Conservation (phyloP, 2,888 invertebrate species). For the Trissolcus japonicus region DNA sequence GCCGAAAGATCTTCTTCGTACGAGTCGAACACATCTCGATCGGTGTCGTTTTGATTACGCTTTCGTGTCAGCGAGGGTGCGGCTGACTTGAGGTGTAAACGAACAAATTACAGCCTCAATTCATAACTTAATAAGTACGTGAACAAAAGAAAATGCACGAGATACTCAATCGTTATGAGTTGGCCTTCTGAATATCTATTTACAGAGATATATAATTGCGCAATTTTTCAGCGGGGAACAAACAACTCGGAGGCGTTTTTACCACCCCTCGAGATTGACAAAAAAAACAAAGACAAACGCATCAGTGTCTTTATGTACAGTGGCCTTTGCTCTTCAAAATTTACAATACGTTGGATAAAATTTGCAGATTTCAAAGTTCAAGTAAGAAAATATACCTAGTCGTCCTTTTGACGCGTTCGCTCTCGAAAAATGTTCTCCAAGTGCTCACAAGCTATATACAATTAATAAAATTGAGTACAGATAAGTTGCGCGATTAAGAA, state of each 20-base stretch:
- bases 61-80: slow-evolving; percentile 24
- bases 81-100: slow-evolving; percentile 24
- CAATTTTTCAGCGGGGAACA: background rate
- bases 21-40: slow-evolving; percentile 32
- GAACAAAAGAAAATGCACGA: slow-evolving; percentile 32
- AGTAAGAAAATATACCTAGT: slow-evolving; percentile 2
- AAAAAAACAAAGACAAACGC: too few species aligned
- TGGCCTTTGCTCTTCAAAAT: too few species aligned
- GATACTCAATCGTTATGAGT: slow-evolving; percentile 18
- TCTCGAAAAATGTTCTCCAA: too few species aligned
- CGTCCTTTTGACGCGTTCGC: too few species aligned
- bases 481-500: slow-evolving; percentile 26
- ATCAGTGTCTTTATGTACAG: too few species aligned
- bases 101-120: slow-evolving; percentile 33
- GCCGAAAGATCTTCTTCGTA: slow-evolving; percentile 8
- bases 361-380: background rate
- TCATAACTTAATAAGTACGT: slow-evolving; percentile 37
- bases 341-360: background rate
- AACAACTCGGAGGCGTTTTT: too few species aligned
- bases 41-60: slow-evolving; percentile 41
- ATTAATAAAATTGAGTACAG: slow-evolving; percentile 14
- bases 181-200: slow-evolving; percentile 16
- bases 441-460: too few species aligned
- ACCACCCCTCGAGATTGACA: too few species aligned
- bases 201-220: slow-evolving; percentile 17